Evolutionary conservation across 2,888 invertebrate genomes (phyloP).

Genomic region (Trypoxylon attenuatum): DNA sequence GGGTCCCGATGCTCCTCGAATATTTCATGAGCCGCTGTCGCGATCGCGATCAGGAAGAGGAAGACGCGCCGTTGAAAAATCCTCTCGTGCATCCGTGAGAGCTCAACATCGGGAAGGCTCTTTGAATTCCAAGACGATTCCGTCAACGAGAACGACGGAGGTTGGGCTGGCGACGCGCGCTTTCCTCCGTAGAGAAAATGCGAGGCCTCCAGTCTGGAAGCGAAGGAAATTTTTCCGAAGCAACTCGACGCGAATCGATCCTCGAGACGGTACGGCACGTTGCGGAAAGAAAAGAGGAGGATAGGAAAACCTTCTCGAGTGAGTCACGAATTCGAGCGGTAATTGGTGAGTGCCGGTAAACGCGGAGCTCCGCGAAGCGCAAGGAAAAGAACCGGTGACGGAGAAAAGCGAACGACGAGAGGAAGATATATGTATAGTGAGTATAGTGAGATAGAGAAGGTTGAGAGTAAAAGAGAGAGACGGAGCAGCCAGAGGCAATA

Average conservation of each 20-base stretch:
- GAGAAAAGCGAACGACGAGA: no score
- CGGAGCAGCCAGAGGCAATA: no score
- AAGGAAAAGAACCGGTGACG: not conserved
- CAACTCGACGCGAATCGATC: not conserved
- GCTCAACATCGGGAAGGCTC: no score
- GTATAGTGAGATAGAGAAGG: no score
- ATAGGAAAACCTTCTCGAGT: not conserved
- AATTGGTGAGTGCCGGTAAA: slow-evolving; percentile 1
- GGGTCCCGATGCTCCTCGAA: not conserved
- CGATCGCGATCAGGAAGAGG: not conserved
- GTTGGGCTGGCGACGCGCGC: not conserved
- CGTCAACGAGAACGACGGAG: no score
- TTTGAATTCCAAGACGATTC: no score
- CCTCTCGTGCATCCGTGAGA: not conserved
- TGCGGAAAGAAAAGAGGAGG: no score
- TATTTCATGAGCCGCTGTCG: not conserved
- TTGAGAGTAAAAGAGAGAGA: no score
- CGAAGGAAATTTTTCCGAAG: not conserved
- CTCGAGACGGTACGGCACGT: not conserved
- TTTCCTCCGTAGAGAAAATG: not conserved
- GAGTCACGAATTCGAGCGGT: not conserved
- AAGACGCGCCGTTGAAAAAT: not conserved
- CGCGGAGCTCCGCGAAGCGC: not conserved
- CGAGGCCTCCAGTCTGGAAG: not conserved
- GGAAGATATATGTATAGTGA: no score